These are phyloP conservation scores for Microplitis deprimator DNA, from an alignment of 2,888 invertebrate genomes.

Conservation along the genomic window DNA sequence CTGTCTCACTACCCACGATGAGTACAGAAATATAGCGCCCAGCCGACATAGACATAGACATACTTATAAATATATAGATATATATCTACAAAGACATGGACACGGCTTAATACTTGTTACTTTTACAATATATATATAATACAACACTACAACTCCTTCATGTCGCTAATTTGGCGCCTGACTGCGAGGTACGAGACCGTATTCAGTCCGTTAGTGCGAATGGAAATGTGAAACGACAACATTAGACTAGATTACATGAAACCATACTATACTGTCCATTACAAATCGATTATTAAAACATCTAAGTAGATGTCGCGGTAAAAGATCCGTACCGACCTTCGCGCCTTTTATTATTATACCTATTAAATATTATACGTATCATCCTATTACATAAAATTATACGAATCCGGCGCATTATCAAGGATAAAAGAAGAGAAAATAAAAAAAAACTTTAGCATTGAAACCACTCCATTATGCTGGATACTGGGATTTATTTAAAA, in stretches of 20 bases:
- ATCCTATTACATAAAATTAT: neutral
- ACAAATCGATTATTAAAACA: slow-evolving; percentile 7
- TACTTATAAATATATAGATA: neutral
- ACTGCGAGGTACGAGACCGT: slow-evolving; percentile 44
- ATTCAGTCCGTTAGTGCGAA: slow-evolving; percentile 49
- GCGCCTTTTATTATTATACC: neutral
- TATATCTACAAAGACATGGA: slow-evolving; percentile 20
- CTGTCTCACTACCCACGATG: slow-evolving; percentile 27
- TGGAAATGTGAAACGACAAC: slow-evolving; percentile 47
- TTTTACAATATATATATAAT: too few relatives aligned
- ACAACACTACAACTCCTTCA: neutral
- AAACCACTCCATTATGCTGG: too few relatives aligned
- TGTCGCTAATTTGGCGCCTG: slow-evolving; percentile 47
- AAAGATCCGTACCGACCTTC: neutral
- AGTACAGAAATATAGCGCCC: slow-evolving; percentile 16
- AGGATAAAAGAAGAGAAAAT: too few relatives aligned
- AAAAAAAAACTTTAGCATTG: too few relatives aligned
- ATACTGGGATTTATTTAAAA: too few relatives aligned
- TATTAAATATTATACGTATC: neutral
- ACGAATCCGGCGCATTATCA: neutral
- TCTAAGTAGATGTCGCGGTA: neutral
- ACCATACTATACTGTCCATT: slow-evolving; percentile 8
- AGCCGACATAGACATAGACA: neutral
- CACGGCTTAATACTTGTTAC: too few relatives aligned
- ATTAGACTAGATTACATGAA: slow-evolving; percentile 32